Evolutionary conservation across 2,113 vertebrate genomes (phyloP).

Genomic region (Chlorodrepanis virens): DNA sequence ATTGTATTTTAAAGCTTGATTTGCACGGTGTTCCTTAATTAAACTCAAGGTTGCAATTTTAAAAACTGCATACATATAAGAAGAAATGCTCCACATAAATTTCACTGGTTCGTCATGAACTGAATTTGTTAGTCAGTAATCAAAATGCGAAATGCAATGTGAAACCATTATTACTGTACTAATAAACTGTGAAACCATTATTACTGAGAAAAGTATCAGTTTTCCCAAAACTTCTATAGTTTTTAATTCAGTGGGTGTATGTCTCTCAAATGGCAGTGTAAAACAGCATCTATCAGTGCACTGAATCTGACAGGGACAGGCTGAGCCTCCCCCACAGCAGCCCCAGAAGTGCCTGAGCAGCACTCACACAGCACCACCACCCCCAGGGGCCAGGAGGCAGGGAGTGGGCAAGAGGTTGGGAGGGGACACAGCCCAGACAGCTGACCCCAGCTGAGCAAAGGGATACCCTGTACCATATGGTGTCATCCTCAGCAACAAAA

Average conservation of each 20-base stretch:
- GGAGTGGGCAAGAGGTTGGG: neutral
- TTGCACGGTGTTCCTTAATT: neutral
- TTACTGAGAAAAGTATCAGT: neutral
- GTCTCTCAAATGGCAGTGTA: neutral
- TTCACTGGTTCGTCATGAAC: neutral
- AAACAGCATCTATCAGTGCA: accelerated
- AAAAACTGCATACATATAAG: neutral
- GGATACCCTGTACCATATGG: accelerated
- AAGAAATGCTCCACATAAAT: neutral
- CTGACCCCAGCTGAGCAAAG: neutral
- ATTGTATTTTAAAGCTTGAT: neutral
- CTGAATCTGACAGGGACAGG: neutral
- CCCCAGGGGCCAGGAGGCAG: accelerated
- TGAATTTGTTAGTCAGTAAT: neutral
- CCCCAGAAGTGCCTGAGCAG: neutral
- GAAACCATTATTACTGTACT: neutral
- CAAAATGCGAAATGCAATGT: neutral
- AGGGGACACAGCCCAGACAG: neutral
- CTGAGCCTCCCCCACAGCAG: neutral
- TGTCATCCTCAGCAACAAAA: neutral
- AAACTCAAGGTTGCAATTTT: neutral
- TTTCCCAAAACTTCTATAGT: neutral
- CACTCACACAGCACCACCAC: neutral
- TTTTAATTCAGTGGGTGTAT: neutral
- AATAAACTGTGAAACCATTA: neutral